These are phyloP conservation scores for Eumerus sabulonum DNA, from an alignment of 2,888 invertebrate genomes.

Conservation along the genomic window DNA sequence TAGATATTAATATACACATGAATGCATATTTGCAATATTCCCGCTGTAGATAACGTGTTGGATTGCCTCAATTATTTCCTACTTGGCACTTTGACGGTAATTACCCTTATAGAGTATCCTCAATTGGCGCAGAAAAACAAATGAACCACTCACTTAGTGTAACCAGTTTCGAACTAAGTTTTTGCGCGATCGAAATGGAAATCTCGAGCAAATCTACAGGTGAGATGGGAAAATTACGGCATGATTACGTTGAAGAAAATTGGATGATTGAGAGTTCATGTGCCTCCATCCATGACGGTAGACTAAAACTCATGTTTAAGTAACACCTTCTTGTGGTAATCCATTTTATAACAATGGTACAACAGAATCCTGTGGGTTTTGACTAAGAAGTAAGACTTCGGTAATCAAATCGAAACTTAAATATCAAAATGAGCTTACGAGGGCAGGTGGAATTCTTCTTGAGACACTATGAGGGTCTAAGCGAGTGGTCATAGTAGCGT, in stretches of 20 bases:
- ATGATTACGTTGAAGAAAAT: slow-evolving; percentile 59
- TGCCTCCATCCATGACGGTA: slow-evolving; percentile 24
- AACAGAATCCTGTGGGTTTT: too few species aligned
- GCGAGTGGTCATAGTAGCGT: too few species aligned
- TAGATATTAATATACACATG: slow-evolving; percentile 4
- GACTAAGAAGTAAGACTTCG: too few species aligned
- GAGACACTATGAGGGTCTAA: too few species aligned
- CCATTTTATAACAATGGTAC: too few species aligned
- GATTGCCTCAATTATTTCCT: slow-evolving; percentile 64
- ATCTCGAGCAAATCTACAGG: slow-evolving; percentile 48
- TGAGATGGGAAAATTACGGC: slow-evolving; percentile 55
- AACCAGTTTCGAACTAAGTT: slow-evolving; percentile 62
- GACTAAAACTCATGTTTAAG: too few species aligned
- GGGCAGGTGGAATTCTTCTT: too few species aligned
- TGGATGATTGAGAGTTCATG: slow-evolving; percentile 66
- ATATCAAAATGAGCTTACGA: too few species aligned
- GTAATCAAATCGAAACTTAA: too few species aligned
- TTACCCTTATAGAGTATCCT: slow-evolving; percentile 27
- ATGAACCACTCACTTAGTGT: slow-evolving; percentile 61
- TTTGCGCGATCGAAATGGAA: slow-evolving; percentile 59
- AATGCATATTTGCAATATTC: slow-evolving; percentile 24
- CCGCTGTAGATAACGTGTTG: slow-evolving; percentile 8
- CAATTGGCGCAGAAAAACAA: slow-evolving; percentile 11
- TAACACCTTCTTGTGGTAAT: too few species aligned
- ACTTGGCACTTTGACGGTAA: slow-evolving; percentile 64